Evolutionary conservation across 2,113 vertebrate genomes (phyloP), one percentile per base, ranked within the genome.

Genomic region (Lasiurus cinereus): DNA sequence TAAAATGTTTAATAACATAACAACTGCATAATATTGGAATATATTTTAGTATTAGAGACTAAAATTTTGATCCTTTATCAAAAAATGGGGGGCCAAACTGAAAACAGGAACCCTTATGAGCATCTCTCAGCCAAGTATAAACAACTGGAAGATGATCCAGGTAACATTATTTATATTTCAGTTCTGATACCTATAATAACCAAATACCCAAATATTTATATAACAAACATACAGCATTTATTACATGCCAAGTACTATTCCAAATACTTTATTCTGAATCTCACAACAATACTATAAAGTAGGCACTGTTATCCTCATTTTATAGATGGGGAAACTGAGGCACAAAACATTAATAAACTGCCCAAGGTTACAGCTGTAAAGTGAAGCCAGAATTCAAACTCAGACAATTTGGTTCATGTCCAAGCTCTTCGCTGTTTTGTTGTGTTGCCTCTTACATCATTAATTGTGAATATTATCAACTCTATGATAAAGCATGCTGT

Each of bases 21-120:
- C 43, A 54, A 56, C 1, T 77, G 70, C 6, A 77, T 52, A 85
- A 80, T 36, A 59, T 0, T 88, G n/a, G 29, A 82, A 92, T 56
- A 54, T 78, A 56, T 82, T 94, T 86, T 69, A 88, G 52, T 93
- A 94, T 29, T 56, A 87, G 27, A 90, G 9, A 95, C 19, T n/a
- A 83, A 91, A 96, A 56, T 89, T 90, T 52, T 73, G 59, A 83
- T 14, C 18, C 31, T 91, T 54, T 7, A 22, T 14, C 5, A 24
- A 72, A 90, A 66, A 88, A 74, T 24, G 29, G 3, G 6, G 39
- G 21, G 52, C 54, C 46, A 84, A 96, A 73, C 31, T 85, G 18
- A 77, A 94, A 92, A 90, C 15, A 93, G 50, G 48, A 87, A 85
- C 54, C 83, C 18, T 73, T 50, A 3, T 64, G 27, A 88, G 54